Evolutionary conservation across 1,140 invertebrate genomes (phyloP).

Genomic region (Drosophila malerkotliana): DNA sequence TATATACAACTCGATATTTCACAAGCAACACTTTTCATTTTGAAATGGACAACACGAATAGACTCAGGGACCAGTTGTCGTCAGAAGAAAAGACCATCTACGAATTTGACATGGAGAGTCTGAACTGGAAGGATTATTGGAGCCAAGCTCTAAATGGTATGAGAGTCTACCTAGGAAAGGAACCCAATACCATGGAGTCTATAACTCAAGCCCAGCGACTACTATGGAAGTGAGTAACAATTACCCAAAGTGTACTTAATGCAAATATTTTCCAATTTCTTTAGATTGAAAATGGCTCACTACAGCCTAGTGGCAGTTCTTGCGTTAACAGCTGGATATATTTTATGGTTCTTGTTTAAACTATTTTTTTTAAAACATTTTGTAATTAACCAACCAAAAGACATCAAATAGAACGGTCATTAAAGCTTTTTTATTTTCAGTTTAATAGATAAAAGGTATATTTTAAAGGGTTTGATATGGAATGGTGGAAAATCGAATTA

Average conservation of each 20-base stretch:
- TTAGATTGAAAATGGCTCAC: conserved; percentile 28
- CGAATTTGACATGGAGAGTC: conserved; percentile 87
- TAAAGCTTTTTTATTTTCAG: too few species aligned
- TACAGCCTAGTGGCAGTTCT: conserved; percentile 1
- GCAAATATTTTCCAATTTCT: neutral
- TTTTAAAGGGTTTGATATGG: too few species aligned
- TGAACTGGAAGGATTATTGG: conserved; percentile 88
- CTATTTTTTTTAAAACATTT: neutral
- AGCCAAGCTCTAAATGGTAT: conserved; percentile 86
- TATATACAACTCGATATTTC: conserved; percentile 88
- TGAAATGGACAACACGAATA: conserved; percentile 86
- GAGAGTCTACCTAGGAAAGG: conserved; percentile 85
- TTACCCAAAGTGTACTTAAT: conserved; percentile 6
- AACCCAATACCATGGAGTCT: neutral
- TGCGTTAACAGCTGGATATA: neutral
- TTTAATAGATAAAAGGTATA: too few species aligned
- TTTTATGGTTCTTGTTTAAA: conserved; percentile 20
- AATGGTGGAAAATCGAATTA: too few species aligned
- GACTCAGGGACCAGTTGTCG: conserved; percentile 86
- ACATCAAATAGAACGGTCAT: too few species aligned
- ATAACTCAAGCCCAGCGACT: neutral
- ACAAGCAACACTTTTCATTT: conserved; percentile 88
- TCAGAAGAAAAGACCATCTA: conserved; percentile 87
- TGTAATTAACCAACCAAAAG: too few species aligned
- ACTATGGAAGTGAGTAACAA: too few species aligned